A percentile compares a stretch with the other conserved stretches of the same genome.
phyloP scores from a whole-genome alignment of 2,888 invertebrate species.

The Cosmia trapezina region DNA sequence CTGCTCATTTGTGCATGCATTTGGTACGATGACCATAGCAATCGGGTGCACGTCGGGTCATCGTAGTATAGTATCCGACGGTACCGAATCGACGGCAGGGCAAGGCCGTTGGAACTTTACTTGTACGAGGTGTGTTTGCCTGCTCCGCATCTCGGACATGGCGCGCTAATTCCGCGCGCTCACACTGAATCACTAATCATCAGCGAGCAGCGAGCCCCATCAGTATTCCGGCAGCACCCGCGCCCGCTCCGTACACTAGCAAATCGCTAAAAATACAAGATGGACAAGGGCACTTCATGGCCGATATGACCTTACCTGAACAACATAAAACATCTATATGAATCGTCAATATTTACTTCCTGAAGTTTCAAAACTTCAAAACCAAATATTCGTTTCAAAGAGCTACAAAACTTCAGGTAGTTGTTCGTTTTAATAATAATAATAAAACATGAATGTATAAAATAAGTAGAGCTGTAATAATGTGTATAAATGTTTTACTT shows the following conservation, averaged over 20 bases:
- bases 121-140: constrained; percentile 59
- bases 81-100: constrained; percentile 51
- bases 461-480: neutral
- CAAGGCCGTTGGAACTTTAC: constrained; percentile 60
- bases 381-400: neutral
- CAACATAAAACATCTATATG: constrained; percentile 79
- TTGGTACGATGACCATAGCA: constrained; percentile 13
- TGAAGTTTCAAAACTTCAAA: constrained; percentile 49
- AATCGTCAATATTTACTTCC: constrained; percentile 77
- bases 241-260: constrained; percentile 74
- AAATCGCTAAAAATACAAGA: constrained; percentile 88
- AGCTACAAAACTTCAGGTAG: neutral
- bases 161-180: constrained; percentile 87
- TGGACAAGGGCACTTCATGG: constrained; percentile 85
- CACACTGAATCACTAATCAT: constrained; percentile 84
- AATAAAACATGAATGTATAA: neutral
- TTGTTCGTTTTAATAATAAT: neutral
- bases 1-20: constrained; percentile 46
- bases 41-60: constrained; percentile 22
- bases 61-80: constrained; percentile 20
- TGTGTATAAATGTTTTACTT: constrained; percentile 32
- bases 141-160: constrained; percentile 81
- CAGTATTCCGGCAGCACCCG: constrained; percentile 83
- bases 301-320: constrained; percentile 82
- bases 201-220: constrained; percentile 71